Evolutionary conservation across 2,797 vertebrate species (phyloP).

Genomic region (Sparidentex hasta): DNA sequence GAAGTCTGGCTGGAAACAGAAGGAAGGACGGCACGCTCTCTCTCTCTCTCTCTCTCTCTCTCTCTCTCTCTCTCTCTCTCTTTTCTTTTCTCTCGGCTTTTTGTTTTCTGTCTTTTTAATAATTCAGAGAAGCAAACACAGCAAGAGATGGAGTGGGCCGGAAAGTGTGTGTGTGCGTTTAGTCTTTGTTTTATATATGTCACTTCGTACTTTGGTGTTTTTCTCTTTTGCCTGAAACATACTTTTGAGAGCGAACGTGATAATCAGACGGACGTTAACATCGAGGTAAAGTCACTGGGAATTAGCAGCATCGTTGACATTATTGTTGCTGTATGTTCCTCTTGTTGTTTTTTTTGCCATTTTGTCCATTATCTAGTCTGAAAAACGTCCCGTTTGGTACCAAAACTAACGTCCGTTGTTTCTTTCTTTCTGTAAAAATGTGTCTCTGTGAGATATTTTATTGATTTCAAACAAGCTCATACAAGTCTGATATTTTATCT

Average conservation of each 20-base stretch:
- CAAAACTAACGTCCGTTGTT: too few species aligned
- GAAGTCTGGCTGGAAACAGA: conserved; percentile 51
- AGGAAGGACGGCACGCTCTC: conserved; percentile 24
- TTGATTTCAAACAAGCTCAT: too few species aligned
- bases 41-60: conserved; percentile 5
- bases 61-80: conserved; percentile 13
- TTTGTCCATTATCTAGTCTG: too few species aligned
- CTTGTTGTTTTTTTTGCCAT: not conserved
- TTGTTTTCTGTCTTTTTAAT: conserved; percentile 80
- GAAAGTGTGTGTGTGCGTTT: conserved; percentile 17
- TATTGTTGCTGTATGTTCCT: not conserved
- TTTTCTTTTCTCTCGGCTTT: conserved; percentile 71
- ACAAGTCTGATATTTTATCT: too few species aligned
- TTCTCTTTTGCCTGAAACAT: not conserved
- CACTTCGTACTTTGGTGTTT: not conserved
- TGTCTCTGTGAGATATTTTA: too few species aligned
- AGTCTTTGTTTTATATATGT: conserved; percentile 38
- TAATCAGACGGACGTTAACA: not conserved
- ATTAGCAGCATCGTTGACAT: not conserved
- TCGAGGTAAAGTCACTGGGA: too few species aligned
- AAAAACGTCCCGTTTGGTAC: too few species aligned
- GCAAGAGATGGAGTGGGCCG: conserved; percentile 62
- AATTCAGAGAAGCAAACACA: conserved; percentile 78
- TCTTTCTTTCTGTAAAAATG: too few species aligned
- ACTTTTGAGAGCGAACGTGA: not conserved